Conservation (phyloP, 2,888 invertebrate species). For the Zaprionus obscuricornis region DNA sequence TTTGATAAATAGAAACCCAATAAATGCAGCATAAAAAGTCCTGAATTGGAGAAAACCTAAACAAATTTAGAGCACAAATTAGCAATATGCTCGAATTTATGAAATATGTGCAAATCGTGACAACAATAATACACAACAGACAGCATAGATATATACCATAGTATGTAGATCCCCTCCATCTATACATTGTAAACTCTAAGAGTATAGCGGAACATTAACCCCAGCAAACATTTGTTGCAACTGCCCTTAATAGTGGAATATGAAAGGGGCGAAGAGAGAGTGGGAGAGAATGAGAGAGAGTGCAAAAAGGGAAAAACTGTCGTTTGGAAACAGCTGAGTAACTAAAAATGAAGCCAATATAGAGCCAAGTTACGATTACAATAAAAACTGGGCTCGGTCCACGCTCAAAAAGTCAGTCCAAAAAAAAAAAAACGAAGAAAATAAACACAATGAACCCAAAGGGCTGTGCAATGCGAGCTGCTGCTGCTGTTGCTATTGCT, state of each 20-base stretch:
- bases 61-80: constrained; percentile 73
- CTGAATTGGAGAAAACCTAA: constrained; percentile 48
- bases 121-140: constrained; percentile 60
- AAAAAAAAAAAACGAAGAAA: constrained; percentile 20
- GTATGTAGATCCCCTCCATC: constrained; percentile 5
- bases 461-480: constrained; percentile 36
- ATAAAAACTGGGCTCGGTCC: constrained; percentile 72
- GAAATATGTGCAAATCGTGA: constrained; percentile 74
- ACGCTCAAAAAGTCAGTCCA: constrained; percentile 48
- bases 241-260: constrained; percentile 33
- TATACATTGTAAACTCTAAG: constrained; percentile 9
- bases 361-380: constrained; percentile 62
- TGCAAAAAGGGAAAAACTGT: constrained; percentile 10
- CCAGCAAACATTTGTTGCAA: constrained; percentile 62
- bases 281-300: background rate
- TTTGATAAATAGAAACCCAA: constrained; percentile 73
- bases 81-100: constrained; percentile 74
- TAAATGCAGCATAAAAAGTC: constrained; percentile 60
- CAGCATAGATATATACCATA: constrained; percentile 20
- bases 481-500: too few relatives aligned
- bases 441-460: too few relatives aligned
- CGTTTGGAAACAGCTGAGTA: constrained; percentile 73
- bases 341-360: constrained; percentile 75
- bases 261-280: background rate
- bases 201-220: constrained; percentile 53